These are phyloP conservation scores for Hylomyscus alleni DNA, from an alignment of 2,797 vertebrate genomes.

Conservation along the genomic window DNA sequence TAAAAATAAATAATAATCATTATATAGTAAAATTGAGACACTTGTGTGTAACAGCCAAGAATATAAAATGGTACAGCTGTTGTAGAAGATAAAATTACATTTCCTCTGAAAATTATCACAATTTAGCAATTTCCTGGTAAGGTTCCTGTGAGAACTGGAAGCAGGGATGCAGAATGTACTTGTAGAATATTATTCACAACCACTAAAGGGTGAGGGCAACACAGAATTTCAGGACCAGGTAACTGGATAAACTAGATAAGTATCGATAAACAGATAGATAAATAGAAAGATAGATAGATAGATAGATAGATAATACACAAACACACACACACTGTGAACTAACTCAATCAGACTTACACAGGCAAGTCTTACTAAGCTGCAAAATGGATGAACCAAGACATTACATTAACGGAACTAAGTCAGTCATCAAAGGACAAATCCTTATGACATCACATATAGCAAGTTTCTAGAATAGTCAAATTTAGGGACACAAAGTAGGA, in stretches of 20 bases:
- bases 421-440: background rate
- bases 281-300: no score
- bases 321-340: background rate
- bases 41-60: background rate
- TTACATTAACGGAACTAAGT: background rate
- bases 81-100: background rate
- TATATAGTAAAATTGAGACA: background rate
- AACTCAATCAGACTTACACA: background rate
- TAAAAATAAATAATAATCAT: background rate
- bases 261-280: no score
- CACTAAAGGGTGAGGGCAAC: background rate
- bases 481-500: conserved; percentile 6
- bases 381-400: conserved; percentile 2
- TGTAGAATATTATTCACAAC: background rate
- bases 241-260: background rate
- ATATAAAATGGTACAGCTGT: background rate
- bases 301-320: background rate
- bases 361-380: background rate
- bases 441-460: background rate
- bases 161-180: background rate
- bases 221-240: background rate
- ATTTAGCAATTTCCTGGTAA: background rate
- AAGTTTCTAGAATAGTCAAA: background rate
- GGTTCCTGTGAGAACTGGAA: background rate
- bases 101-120: background rate